Conservation (phyloP, 2,888 invertebrate genomes). For the Watsonalla cultraria region DNA sequence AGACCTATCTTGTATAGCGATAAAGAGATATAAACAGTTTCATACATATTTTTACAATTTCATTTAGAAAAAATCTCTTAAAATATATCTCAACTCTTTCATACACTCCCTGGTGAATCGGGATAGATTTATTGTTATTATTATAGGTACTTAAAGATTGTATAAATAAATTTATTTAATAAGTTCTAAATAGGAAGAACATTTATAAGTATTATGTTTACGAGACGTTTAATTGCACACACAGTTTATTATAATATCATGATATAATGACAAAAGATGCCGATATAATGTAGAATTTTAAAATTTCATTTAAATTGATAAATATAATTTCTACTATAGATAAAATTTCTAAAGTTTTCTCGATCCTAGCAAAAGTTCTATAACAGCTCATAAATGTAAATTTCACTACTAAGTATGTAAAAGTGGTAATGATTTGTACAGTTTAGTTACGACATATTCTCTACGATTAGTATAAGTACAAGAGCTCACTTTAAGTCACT, state of each 20-base stretch:
- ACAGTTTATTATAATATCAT: slow-evolving; percentile 49
- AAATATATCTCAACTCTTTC: slow-evolving; percentile 73
- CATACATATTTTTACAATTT: slow-evolving; percentile 57
- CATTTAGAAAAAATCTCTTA: slow-evolving; percentile 67
- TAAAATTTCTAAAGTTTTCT: slow-evolving; percentile 9
- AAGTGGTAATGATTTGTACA: slow-evolving; percentile 17
- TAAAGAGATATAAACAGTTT: slow-evolving; percentile 68
- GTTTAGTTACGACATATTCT: slow-evolving; percentile 15
- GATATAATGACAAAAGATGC: slow-evolving; percentile 35
- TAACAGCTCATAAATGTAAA: slow-evolving; percentile 32
- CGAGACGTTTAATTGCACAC: slow-evolving; percentile 72
- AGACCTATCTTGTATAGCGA: slow-evolving; percentile 62
- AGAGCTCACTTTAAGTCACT: slow-evolving; percentile 76
- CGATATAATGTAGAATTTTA: slow-evolving; percentile 7
- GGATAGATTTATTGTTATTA: slow-evolving; percentile 51
- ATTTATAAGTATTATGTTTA: slow-evolving; percentile 49
- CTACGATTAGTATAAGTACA: slow-evolving; percentile 58
- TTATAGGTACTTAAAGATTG: slow-evolving; percentile 46
- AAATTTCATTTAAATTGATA: slow-evolving; percentile 9
- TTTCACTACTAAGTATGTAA: slow-evolving; percentile 20
- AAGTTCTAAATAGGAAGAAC: slow-evolving; percentile 68
- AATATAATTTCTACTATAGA: slow-evolving; percentile 25
- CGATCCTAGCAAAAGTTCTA: slow-evolving; percentile 27
- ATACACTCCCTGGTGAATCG: slow-evolving; percentile 42
- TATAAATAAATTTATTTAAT: slow-evolving; percentile 70